Evolutionary conservation across 2,797 vertebrate species (phyloP), one percentile per base, ranked within the genome.

Genomic region (Tolypeutes matacus): DNA sequence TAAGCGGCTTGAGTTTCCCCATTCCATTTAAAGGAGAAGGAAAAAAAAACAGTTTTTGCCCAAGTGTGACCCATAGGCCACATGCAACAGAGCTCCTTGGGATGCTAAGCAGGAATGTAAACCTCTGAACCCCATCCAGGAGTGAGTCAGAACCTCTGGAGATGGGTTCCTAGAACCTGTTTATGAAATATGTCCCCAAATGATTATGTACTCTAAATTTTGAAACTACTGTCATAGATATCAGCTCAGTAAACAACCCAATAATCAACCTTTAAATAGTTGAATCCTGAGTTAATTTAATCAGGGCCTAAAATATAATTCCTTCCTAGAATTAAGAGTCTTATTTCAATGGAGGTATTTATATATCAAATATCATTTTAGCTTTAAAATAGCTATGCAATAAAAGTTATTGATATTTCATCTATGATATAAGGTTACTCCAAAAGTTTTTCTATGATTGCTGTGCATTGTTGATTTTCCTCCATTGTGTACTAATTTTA

Each of bases 21-120:
- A 53, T 82, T 89, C 88, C 49, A 73, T 34, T 81, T 82, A 93
- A 80, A 86, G 34, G 18, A 92, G 64, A 89, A 42, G 58, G 58
- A 58, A 76, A 60, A 29, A 81, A 90, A 86, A 14, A 67, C 2
- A 18, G 5, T 81, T 18, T 46, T 64, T 85, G 60, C 95, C 53
- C 42, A 36, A 93, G 27, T 69, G 15, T 60, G 29, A 5, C 53
- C 31, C 60, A 11, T 23, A 75, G 36, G 9, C 58, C 69, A 64
- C 34, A 27, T 9, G 46, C 9, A 39, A 56, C 42, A 86, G 76
- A 73, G 82, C 13, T 86, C 49, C 27, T 56, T 17, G 21, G 20
- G 51, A 65, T 39, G 72, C 67, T 82, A 92, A 65, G 42, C 62
- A 67, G 86, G n/a, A 10, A 76, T 15, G 7, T 18, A 82, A 64